A percentile compares a stretch with the other conserved stretches of the same genome.
Conservation (phyloP, 1,140 invertebrate species). For the Dendroctonus ponderosae region DNA sequence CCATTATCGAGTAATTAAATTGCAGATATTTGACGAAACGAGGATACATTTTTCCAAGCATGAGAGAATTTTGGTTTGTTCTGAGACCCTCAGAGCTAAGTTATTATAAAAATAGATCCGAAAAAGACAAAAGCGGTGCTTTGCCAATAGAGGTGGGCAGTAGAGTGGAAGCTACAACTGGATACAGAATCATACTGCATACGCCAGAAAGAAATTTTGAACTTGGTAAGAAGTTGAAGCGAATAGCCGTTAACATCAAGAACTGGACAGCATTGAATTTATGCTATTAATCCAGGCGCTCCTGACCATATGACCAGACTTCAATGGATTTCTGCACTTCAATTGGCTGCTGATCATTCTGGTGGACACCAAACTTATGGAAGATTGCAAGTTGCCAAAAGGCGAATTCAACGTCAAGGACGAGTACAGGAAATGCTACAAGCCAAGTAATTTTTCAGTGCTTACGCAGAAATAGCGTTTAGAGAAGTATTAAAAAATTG, state of each 20-base stretch:
- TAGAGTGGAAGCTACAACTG: constrained; percentile 60
- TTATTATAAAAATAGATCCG: constrained; percentile 71
- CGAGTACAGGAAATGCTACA: constrained; percentile 57
- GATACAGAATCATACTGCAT: constrained; percentile 58
- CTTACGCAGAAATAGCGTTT: neutral
- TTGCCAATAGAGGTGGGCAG: constrained; percentile 65
- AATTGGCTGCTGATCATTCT: constrained; percentile 67
- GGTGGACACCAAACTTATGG: constrained; percentile 62
- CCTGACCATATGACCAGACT: constrained; percentile 67
- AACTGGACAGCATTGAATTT: no score
- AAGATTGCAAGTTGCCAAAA: constrained; percentile 59
- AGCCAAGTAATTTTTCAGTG: constrained; percentile 42
- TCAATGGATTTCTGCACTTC: constrained; percentile 71
- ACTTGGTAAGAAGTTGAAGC: constrained; percentile 48
- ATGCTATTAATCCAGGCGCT: constrained; percentile 49
- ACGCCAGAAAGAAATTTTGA: constrained; percentile 68
- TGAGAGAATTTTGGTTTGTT: constrained; percentile 79
- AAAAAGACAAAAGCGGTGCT: constrained; percentile 68
- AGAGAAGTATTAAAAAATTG: neutral
- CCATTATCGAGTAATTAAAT: neutral
- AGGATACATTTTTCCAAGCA: constrained; percentile 71
- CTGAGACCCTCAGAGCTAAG: constrained; percentile 69
- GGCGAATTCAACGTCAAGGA: constrained; percentile 60
- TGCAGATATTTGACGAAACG: constrained; percentile 60
- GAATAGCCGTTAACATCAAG: no score